Evolutionary conservation across 2,888 invertebrate species (phyloP), one percentile per base, ranked within the genome.

Genomic region (Drosophila flavopinicola): DNA sequence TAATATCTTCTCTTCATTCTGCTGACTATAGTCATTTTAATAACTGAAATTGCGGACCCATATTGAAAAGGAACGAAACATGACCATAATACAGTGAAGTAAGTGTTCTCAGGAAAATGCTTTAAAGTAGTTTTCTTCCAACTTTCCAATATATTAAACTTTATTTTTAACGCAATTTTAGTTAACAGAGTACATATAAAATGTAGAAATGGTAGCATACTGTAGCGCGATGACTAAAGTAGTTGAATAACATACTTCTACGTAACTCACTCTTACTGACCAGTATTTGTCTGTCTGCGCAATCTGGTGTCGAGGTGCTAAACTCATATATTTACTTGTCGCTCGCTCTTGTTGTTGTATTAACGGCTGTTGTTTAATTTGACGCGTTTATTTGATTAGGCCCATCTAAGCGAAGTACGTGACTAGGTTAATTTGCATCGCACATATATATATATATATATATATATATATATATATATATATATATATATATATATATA

Each of bases 311-410:
- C 61, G 74, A 78, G 85, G 87, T 84, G 87, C 79, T 61, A 72
- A 72, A 65, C 57, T 61, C 76, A 80, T 66, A 70, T 77, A 80
- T 80, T 86, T 86, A 57, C 84, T 76, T 76, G 56, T 64, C 73
- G 63, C 73, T 66, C 54, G 35, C 39, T 69, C 48, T 57, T 44
- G 30, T 23, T 65, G 49, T 66, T 66, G 48, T 32, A 25, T 37
- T 49, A 69, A 49, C 25, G 56, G 60, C 63, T 67, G 82, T 66
- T 80, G 79, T 80, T 84, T 80, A 85, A 84, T 80, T 84, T 80
- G 87, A 65, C 70, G 87, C 85, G 77, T 84, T 85, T 80, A 80
- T 80, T 86, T 80, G 79, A 84, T 80, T 80, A 80, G 79, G 85
- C 63, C 78, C 58, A 73, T 58, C 79, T 83, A 83, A 86, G 77